Base-by-base conservation (phyloP, 2,113 vertebrate species). In the Pelvicachromis taeniatus region DNA sequence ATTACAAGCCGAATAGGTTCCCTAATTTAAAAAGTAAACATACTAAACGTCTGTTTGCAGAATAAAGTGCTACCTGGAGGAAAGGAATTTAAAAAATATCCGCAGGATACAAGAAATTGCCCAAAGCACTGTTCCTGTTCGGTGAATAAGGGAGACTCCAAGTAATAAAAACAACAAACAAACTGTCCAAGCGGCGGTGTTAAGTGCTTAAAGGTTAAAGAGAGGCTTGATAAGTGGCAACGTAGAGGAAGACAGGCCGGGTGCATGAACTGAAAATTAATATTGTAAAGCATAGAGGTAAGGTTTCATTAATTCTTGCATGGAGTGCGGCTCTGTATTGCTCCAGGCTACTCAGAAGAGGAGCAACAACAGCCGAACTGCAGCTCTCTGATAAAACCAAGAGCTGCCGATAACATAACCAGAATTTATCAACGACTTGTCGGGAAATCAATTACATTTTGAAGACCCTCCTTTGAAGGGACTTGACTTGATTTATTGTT, bases 371-470 rank as follows among this genome's bases (percentile, higher is more conserved):
- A 59, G 23, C 65, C 26, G 0, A 21, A 78, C 58, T 19, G 48
- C 52, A 9, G 14, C 9, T 81, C 31, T 87, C 65, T 70, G 61
- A 82, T 75, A 65, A 86, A 80, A 58, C 52, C 38, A 35, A 81
- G 77, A 81, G 65, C 50, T 68, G 4, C 77, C 73, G 23, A 91
- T 93, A 88, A 84, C 81, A 85, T n/a, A 75, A 75, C 38, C n/a
- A 3, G 55, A 80, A 70, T 80, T 81, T 50, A 88, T 93, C 82
- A 87, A 88, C 85, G 35, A 31, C 82, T 54, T 70, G 63, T 70
- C 29, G 48, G 14, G 4, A 86, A 93, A 87, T 88, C 84, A 75
- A 90, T 93, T 91, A 78, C 83, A 45, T 78, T 77, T 33, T 73
- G 33, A 78, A 4, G 61, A 45, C 4, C 23, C 3, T 8, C 42